Evolutionary conservation across 2,113 vertebrate species (phyloP), one percentile per base, ranked within the genome.

Genomic region (Ceuthmochares aereus): DNA sequence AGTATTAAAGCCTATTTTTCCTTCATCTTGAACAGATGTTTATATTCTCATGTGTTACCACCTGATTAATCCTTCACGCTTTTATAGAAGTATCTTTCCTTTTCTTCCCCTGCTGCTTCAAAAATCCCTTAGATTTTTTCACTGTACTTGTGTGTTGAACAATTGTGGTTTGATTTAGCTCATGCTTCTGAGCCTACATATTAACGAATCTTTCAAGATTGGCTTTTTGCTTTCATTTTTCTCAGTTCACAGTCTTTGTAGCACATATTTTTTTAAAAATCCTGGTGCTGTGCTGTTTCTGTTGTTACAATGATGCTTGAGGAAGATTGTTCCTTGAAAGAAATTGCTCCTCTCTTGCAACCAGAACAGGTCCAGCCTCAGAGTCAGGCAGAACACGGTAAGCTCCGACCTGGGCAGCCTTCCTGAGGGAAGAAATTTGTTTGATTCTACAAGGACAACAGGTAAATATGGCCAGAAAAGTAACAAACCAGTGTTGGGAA

Each of bases 381-480:
- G 56, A 16, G n/a, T 51, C 70, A 93, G 20, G 47, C 9, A 81
- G 58, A 90, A 2, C 45, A 66, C 40, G 63, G 52, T 14, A 66
- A 77, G 6, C 42, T 92, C 80, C 49, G 64, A 47, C 25, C 42
- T 62, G 25, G n/a, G 26, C 37, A 87, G 29, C 32, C 51, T 74
- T 94, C 49, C 42, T 87, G 54, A 70, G 34, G 68, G 69, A 84
- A 73, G 56, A 92, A 82, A 87, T 87, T 55, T 52, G 27, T 75
- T 51, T 70, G 30, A 12, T 92, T 86, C 75, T 66, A 72, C 40
- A 74, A 67, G 56, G 51, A 67, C 45, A 72, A 55, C n/a, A 84
- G 68, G 68, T 90, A 90, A 94, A 81, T 67, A 84, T 7, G 90
- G 55, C 63, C 83, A 92, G 68, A 86, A 92, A 89, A 90, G 60